Conservation (phyloP, 2,113 vertebrate species). For the Channa maculata region DNA sequence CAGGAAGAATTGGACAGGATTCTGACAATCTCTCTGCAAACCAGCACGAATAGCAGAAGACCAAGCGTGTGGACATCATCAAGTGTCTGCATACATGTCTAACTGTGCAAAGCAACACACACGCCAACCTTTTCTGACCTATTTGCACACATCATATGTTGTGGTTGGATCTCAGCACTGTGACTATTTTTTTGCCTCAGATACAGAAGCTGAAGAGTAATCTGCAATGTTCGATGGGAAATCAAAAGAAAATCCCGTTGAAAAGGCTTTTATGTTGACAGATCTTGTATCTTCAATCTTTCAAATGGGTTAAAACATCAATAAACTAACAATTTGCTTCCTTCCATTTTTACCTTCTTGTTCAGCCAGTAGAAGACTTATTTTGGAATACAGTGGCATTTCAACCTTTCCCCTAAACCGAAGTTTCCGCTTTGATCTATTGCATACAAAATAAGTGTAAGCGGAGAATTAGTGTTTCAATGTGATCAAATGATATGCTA, state of each 20-base stretch:
- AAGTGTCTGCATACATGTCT: too few relatives aligned
- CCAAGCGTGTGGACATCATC: too few relatives aligned
- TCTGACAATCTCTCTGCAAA: not conserved
- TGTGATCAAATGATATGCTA: constrained; percentile 65
- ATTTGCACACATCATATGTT: not conserved
- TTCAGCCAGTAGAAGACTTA: constrained; percentile 1
- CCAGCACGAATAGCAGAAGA: not conserved
- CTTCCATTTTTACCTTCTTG: not conserved
- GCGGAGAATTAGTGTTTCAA: constrained; percentile 34
- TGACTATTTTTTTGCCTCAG: not conserved
- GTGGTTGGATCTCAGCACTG: not conserved
- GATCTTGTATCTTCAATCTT: not conserved
- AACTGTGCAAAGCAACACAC: too few relatives aligned
- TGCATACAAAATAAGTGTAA: constrained; percentile 31
- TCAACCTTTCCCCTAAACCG: not conserved
- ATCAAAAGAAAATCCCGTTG: not conserved
- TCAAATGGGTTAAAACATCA: not conserved
- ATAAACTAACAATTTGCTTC: not conserved
- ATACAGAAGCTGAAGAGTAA: not conserved
- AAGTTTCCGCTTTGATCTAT: not conserved
- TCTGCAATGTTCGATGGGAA: not conserved
- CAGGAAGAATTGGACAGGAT: not conserved
- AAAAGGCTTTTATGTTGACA: not conserved
- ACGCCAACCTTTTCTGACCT: too few relatives aligned
- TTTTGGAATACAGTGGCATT: not conserved